Base-by-base conservation (phyloP, 2,113 vertebrate genomes). In the Prochilodus magdalenae region DNA sequence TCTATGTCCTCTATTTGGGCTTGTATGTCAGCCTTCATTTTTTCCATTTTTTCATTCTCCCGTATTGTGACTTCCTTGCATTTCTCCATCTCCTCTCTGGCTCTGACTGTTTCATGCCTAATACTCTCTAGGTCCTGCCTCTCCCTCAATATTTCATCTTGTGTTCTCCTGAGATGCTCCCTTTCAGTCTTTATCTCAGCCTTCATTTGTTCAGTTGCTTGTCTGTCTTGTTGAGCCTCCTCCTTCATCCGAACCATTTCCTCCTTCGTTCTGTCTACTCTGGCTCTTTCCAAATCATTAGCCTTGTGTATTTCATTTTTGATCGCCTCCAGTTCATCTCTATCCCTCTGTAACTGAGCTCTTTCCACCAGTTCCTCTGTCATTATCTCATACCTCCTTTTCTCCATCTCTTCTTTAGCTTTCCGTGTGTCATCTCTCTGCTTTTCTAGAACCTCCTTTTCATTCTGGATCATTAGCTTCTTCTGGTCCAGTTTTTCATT, bases 1-100 rank as follows among this genome's bases (percentile, higher is more conserved):
- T 87, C 83, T 51, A 83, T 53, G 7, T 81, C 80, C 5, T 84
- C 62, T 80, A 81, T 85, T 85, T 87, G 82, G 44, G 71, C 73
- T 22, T 77, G 26, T 60, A 79, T 85, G 66, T 77, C 55, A 75
- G 63, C 24, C 60, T 49, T 76, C 59, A 65, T 51, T 27, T 82
- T 40, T 30, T 85, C 62, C 3, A 82, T 18, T 75, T 75, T 53
- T 1, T 79, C 26, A 60, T 22, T 75, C 49, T 85, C 82, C 24
- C 18, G 63, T 77, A 51, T 75, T 30, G 55, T 40, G 44, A 80
- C 40, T 69, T 62, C 18, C n/a, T 72, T 84, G 62, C 60, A n/a
- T 81, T 51, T 74, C 80, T 27, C 22, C 49, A 14, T 73, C 47
- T 82, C 57, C 36, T 73, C 71, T 72, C 72, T 79, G 49, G 12